Evolutionary conservation across 2,113 vertebrate species (phyloP).

Genomic region (Silurus asotus): DNA sequence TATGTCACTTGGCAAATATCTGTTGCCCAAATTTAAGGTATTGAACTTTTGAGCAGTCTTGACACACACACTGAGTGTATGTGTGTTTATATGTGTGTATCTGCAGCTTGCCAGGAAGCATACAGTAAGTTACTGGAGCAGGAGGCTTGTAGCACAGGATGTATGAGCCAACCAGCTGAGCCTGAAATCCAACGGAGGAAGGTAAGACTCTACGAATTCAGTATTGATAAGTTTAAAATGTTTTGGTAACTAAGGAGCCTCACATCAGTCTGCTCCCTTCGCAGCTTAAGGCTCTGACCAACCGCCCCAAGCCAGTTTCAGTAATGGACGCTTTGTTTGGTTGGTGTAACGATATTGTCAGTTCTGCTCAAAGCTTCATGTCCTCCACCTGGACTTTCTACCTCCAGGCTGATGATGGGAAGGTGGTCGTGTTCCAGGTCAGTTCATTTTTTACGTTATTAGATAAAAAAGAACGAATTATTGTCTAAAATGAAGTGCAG

Average conservation of each 20-base stretch:
- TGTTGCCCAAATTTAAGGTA: neutral
- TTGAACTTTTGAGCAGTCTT: too few species aligned
- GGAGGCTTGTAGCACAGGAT: slow-evolving; percentile 85
- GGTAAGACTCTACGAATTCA: slow-evolving; percentile 64
- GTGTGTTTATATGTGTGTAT: slow-evolving; percentile 45
- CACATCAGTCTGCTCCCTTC: neutral
- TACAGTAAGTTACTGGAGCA: slow-evolving; percentile 84
- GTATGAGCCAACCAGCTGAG: slow-evolving; percentile 82
- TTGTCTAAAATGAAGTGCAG: neutral
- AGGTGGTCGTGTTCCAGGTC: slow-evolving; percentile 96
- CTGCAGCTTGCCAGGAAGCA: slow-evolving; percentile 87
- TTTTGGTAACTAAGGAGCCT: neutral
- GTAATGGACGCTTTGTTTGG: slow-evolving; percentile 85
- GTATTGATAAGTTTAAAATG: neutral
- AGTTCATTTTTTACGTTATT: slow-evolving; percentile 25
- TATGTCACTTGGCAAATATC: neutral
- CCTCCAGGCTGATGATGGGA: slow-evolving; percentile 91
- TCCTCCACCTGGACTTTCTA: slow-evolving; percentile 99
- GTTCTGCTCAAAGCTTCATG: slow-evolving; percentile 94
- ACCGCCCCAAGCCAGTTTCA: slow-evolving; percentile 72
- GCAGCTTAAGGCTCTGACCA: slow-evolving; percentile 74
- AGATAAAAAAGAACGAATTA: neutral
- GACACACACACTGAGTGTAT: neutral
- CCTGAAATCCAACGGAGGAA: slow-evolving; percentile 81
- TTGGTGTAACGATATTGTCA: slow-evolving; percentile 92